Percentiles rank a stretch among this genome's conserved stretches.
Conservation (phyloP, 2,888 invertebrate species). For the Pristionchus fissidentatus region DNA sequence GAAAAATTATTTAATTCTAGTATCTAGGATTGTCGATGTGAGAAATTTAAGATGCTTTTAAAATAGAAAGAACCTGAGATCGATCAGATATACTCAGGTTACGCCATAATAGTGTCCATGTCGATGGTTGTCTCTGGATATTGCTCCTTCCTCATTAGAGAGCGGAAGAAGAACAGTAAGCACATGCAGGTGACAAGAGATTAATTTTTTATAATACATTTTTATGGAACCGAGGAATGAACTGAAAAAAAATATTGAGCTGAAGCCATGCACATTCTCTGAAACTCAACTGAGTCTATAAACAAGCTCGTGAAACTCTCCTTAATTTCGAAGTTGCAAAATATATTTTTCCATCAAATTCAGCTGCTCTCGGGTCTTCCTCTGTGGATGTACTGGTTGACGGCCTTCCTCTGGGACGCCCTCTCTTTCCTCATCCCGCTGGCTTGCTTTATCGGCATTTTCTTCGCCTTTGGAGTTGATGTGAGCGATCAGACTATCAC, state of each 20-base stretch:
- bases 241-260: too few species aligned
- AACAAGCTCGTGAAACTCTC: too few species aligned
- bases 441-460: conserved; percentile 61
- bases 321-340: not conserved
- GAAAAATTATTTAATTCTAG: too few species aligned
- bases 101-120: conserved; percentile 23
- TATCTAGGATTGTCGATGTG: too few species aligned
- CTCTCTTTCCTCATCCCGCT: conserved; percentile 61
- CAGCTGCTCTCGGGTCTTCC: conserved; percentile 64
- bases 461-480: conserved; percentile 61
- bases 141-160: conserved; percentile 67
- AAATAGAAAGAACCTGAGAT: not conserved
- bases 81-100: not conserved
- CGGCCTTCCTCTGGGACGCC: conserved; percentile 67
- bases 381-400: conserved; percentile 69
- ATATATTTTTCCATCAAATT: not conserved
- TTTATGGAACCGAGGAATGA: not conserved
- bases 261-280: too few species aligned
- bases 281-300: too few species aligned
- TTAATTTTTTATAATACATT: not conserved
- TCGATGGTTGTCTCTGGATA: conserved; percentile 60
- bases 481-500: too few species aligned
- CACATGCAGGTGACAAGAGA: conserved; percentile 65
- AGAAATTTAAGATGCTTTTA: too few species aligned
- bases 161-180: conserved; percentile 70